Conservation (phyloP, 2,888 invertebrate genomes). For the Chrysolina americana region DNA sequence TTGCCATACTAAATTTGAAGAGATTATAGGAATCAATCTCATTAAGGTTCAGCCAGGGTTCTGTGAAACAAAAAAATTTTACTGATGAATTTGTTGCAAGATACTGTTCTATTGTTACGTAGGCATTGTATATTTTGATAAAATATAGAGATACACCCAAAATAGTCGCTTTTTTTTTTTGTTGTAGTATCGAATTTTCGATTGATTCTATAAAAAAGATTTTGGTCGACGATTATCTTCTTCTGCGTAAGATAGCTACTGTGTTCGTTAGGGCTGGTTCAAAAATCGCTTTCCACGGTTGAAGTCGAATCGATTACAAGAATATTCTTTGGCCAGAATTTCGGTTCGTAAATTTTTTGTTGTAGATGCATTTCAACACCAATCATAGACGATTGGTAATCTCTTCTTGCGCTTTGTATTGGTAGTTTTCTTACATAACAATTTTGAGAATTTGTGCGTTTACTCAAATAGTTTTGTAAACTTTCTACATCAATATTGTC, state of each 20-base stretch:
- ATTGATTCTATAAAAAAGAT: background rate
- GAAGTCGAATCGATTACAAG: background rate
- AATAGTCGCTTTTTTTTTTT: background rate
- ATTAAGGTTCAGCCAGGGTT: background rate
- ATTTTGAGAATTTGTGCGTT: no score
- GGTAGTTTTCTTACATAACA: background rate
- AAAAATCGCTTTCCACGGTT: background rate
- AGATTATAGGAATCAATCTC: background rate
- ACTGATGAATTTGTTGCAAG: background rate
- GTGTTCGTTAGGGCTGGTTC: background rate
- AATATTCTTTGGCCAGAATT: constrained; percentile 1
- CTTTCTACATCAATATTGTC: constrained; percentile 11
- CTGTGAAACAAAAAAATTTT: background rate
- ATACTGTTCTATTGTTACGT: background rate
- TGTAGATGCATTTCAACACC: background rate
- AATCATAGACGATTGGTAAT: constrained; percentile 3
- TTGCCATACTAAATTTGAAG: background rate
- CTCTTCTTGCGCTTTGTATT: background rate
- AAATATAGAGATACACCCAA: background rate
- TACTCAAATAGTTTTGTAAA: no score
- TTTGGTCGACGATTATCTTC: background rate
- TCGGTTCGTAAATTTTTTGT: background rate
- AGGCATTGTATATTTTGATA: background rate
- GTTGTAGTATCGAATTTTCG: background rate
- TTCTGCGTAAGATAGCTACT: background rate